Conservation (phyloP, 2,113 vertebrate species). For the Petrocephalus microphthalmus region DNA sequence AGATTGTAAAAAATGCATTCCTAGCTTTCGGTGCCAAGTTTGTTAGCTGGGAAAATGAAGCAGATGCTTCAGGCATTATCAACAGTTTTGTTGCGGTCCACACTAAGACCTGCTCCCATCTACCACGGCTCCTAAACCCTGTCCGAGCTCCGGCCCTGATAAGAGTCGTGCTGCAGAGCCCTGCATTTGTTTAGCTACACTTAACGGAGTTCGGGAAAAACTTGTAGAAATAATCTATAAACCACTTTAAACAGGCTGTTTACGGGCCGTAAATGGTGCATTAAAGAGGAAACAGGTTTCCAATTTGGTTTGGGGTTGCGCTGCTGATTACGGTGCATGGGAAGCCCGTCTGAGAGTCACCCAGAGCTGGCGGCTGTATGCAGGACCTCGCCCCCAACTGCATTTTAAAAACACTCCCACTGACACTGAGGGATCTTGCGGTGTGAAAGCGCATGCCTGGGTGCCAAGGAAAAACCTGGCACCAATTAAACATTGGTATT, state of each 20-base stretch:
- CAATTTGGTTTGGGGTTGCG: conserved; percentile 33
- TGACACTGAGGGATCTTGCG: conserved; percentile 24
- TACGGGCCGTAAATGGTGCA: conserved; percentile 55
- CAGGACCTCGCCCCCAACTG: conserved; percentile 6
- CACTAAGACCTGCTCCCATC: conserved; percentile 28
- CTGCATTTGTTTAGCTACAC: conserved; percentile 40
- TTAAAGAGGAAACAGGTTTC: conserved; percentile 53
- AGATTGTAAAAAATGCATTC: conserved; percentile 26
- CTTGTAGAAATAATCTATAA: conserved; percentile 52
- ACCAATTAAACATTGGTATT: conserved; percentile 30
- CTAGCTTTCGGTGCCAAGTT: conserved; percentile 20
- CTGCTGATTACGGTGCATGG: conserved; percentile 27
- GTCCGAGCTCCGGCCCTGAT: conserved; percentile 28
- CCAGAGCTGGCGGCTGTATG: conserved; percentile 26
- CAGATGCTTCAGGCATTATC: conserved; percentile 26
- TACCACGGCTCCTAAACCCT: conserved; percentile 20
- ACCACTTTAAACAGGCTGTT: conserved; percentile 54
- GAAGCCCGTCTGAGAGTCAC: conserved; percentile 24
- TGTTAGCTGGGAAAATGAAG: conserved; percentile 27
- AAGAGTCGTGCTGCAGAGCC: conserved; percentile 35
- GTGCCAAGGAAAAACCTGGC: conserved; percentile 28
- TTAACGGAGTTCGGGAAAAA: conserved; percentile 35
- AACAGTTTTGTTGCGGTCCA: conserved; percentile 28
- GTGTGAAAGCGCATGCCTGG: conserved; percentile 14
- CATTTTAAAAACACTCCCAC: conserved; percentile 19